Evolutionary conservation across 1,140 invertebrate genomes (phyloP).

Genomic region (Trypoxylus dichotomus): DNA sequence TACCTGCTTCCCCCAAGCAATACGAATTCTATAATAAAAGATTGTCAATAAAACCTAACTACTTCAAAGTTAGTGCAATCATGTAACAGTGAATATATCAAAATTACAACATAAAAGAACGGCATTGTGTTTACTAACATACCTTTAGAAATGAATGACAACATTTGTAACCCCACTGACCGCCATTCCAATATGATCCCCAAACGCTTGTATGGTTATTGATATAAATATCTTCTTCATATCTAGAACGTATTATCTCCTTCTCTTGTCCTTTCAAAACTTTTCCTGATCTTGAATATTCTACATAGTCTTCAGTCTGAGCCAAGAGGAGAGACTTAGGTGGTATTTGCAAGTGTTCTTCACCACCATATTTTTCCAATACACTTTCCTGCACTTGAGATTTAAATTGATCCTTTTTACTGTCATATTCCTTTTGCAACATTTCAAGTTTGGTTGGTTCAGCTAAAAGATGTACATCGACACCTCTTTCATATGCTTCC

Average conservation of each 20-base stretch:
- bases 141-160: constrained; percentile 93
- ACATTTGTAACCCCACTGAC: constrained; percentile 95
- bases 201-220: constrained; percentile 94
- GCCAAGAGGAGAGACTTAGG: constrained; percentile 85
- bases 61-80: too few relatives aligned
- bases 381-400: constrained; percentile 72
- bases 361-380: constrained; percentile 87
- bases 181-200: constrained; percentile 93
- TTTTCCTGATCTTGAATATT: constrained; percentile 94
- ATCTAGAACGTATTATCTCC: constrained; percentile 81
- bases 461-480: constrained; percentile 94
- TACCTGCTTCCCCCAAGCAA: constrained; percentile 80
- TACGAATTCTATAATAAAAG: constrained; percentile 71
- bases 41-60: too few relatives aligned
- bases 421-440: constrained; percentile 86
- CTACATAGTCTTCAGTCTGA: constrained; percentile 94
- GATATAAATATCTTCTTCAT: constrained; percentile 92
- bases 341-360: constrained; percentile 86
- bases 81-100: too few relatives aligned
- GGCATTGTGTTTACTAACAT: constrained; percentile 20
- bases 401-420: constrained; percentile 88
- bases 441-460: constrained; percentile 97
- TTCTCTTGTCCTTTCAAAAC: constrained; percentile 84
- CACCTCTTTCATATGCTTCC: constrained; percentile 91
- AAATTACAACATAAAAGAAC: too few relatives aligned